Base-by-base conservation (phyloP, 2,113 vertebrate genomes). In the Sciurus niger region DNA sequence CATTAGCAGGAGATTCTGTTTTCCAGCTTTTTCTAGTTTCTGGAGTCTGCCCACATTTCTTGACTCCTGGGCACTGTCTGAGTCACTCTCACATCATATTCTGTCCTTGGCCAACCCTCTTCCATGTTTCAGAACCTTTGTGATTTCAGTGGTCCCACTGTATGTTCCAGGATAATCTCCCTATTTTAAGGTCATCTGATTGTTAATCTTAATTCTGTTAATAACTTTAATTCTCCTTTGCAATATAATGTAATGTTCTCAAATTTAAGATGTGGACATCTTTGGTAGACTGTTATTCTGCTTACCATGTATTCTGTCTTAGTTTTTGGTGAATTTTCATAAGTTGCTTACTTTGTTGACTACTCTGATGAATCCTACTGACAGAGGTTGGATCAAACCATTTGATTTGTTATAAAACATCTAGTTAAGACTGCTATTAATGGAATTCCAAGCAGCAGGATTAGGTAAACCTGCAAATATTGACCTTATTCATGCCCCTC, bases 381-480 rank as follows among this genome's bases (percentile, higher is more conserved):
- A 48, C 43, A 92, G 37, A 51, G 13, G 10, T 80, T 85, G 72
- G 28, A 37, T 74, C 74, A 55, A 94, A 74, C 53, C 25, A 79
- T 80, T 96, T 68, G 77, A 8, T 65, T 93, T 97, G 32, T 93
- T 28, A 77, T 70, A 74, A 86, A 82, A 37, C 46, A 77, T 82
- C 67, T 85, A 89, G 70, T 37, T 76, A 82, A 86, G 68, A 5
- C 30, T 80, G 63, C 37, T 89, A 53, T 82, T 86, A 85, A 70
- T 70, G 70, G 46, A 20, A 92, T 92, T 68, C 46, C 40, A 94
- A 94, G 22, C 34, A 63, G n/a, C 48, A 63, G 34, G 30, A 40
- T 86, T 77, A 72, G 60, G 16, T n/a, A 30, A 89, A 67, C n/a
- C 60, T 94, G 7, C 4, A 77, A 72, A 6, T 85, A 37, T 89